These are phyloP conservation scores for Proteles cristata DNA, from an alignment of 2,113 vertebrate genomes.

Conservation along the genomic window DNA sequence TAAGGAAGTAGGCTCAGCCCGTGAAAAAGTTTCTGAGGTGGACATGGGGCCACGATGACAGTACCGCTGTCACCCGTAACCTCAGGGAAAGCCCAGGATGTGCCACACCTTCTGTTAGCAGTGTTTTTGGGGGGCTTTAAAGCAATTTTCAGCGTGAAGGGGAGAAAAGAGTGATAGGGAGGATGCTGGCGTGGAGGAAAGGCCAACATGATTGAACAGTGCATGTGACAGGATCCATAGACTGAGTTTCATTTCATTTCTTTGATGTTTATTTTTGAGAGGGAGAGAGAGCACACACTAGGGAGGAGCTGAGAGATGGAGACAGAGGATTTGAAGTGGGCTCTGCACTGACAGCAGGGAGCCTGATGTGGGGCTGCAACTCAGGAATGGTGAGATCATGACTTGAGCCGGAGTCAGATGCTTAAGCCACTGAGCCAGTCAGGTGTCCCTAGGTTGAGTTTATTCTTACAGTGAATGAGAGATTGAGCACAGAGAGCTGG, in stretches of 20 bases:
- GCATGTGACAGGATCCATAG: not conserved
- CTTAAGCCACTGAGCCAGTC: too few relatives aligned
- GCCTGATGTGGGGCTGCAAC: too few relatives aligned
- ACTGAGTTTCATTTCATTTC: not conserved
- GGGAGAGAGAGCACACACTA: too few relatives aligned
- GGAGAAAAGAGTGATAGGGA: not conserved
- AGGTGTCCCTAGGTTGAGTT: not conserved
- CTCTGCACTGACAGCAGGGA: too few relatives aligned
- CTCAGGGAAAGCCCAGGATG: too few relatives aligned
- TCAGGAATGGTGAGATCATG: too few relatives aligned
- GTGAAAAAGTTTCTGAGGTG: not conserved
- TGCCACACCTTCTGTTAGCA: not conserved
- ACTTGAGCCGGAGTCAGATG: too few relatives aligned
- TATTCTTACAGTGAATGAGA: not conserved
- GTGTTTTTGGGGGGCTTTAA: not conserved
- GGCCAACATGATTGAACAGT: not conserved
- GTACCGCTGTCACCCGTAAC: not conserved
- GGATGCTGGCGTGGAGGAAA: not conserved
- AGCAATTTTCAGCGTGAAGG: not conserved
- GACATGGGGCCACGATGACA: rapidly evolving
- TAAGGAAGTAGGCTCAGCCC: not conserved
- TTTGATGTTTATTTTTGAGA: too few relatives aligned
- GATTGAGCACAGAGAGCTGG: not conserved
- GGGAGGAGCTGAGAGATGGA: too few relatives aligned
- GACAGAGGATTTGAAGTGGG: too few relatives aligned